phyloP scores from a whole-genome alignment of 2,113 vertebrate species.

The Sebastes schlegelii region DNA sequence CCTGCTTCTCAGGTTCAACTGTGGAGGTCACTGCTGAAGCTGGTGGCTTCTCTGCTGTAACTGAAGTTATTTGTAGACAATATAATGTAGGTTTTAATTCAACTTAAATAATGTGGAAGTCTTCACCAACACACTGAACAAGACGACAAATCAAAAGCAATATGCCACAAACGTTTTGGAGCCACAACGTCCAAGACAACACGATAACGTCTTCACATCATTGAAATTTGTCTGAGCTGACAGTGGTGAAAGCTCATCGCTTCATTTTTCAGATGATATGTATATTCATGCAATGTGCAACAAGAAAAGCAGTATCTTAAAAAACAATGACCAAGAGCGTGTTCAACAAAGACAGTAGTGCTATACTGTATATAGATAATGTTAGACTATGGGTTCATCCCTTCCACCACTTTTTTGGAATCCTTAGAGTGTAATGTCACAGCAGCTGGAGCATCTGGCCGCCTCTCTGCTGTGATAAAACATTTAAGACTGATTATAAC shows the following conservation, averaged over 20 bases:
- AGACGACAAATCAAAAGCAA: constrained; percentile 33
- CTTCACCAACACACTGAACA: background rate
- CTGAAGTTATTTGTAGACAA: constrained; percentile 18
- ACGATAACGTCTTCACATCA: background rate
- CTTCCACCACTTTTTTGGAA: background rate
- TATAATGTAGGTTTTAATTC: background rate
- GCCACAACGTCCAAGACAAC: constrained; percentile 9
- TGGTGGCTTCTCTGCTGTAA: constrained; percentile 31
- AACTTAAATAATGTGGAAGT: background rate
- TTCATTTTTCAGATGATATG: background rate
- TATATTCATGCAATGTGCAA: background rate
- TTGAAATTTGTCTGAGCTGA: background rate
- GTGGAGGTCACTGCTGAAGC: constrained; percentile 18
- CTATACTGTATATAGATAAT: background rate
- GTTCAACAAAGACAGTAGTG: background rate
- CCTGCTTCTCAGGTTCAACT: constrained; percentile 41
- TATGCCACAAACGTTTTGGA: background rate
- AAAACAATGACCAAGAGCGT: background rate
- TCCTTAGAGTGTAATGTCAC: background rate
- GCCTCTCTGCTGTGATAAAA: constrained; percentile 29
- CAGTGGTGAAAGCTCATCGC: background rate
- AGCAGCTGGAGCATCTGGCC: background rate
- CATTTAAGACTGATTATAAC: constrained; percentile 8
- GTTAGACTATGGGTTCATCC: background rate
- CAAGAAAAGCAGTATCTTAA: background rate